These are phyloP conservation scores for Oscheius sp. DNA, from an alignment of 1,140 invertebrate species.

Conservation along the genomic window DNA sequence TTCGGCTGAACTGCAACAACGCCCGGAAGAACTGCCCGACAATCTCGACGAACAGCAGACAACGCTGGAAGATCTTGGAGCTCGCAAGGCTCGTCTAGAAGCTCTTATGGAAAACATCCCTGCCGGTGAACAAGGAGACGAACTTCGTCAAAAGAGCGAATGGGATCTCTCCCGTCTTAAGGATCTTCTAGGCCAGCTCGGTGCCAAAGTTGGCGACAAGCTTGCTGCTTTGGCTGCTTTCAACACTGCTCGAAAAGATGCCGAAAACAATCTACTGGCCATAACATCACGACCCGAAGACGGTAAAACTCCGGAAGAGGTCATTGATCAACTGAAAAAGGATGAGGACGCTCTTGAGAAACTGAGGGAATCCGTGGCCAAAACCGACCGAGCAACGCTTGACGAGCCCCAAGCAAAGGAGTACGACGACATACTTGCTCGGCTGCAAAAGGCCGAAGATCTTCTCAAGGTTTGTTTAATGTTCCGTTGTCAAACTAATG, in stretches of 20 bases:
- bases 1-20: conserved; percentile 24
- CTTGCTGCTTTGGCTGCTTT: conserved; percentile 47
- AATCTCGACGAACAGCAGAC: conserved; percentile 42
- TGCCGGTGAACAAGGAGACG: conserved; percentile 31
- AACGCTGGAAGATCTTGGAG: conserved; percentile 37
- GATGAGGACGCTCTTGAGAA: conserved; percentile 15
- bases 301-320: background rate
- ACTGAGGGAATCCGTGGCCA: background rate
- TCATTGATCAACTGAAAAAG: conserved; percentile 12
- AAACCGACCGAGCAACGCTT: background rate
- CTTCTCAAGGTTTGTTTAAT: conserved; percentile 13
- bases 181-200: conserved; percentile 43
- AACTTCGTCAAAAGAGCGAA: conserved; percentile 43
- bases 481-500: background rate
- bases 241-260: conserved; percentile 22
- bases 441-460: conserved; percentile 6
- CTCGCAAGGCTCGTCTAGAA: conserved; percentile 36
- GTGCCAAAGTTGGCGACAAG: conserved; percentile 47
- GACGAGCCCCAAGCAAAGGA: conserved; percentile 8
- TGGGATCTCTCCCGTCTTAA: conserved; percentile 43
- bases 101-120: conserved; percentile 36
- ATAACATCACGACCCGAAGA: background rate
- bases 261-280: conserved; percentile 37
- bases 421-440: conserved; percentile 10
- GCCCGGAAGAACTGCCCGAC: background rate